Base-by-base conservation (phyloP, 1,140 invertebrate genomes). In the Drosophila orena region DNA sequence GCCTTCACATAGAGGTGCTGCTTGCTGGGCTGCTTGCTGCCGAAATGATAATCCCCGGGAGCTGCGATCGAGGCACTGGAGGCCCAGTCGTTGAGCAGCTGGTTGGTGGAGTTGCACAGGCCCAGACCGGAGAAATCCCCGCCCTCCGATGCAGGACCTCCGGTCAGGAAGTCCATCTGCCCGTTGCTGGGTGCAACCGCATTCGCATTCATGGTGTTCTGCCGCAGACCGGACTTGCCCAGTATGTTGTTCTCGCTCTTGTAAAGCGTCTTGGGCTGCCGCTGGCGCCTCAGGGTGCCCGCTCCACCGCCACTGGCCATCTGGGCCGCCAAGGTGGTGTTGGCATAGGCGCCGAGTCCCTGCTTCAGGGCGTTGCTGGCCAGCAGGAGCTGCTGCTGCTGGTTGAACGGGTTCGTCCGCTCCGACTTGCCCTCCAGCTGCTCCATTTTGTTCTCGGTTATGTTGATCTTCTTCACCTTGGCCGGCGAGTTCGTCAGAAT, bases 371-470 rank as follows among this genome's bases (percentile, higher is more conserved):
- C 91, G 59, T 92, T 90, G 71, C 91, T 92, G 11, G 91, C 91
- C 22, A 90, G 44, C 0, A 92, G 79, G 14, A 92, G 42, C 50
- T 91, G 91, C 44, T 92, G 91, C 68, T 91, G 91, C 20, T 89
- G 86, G 59, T 91, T 91, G 46, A 91, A 91, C 14, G 90, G 90
- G 77, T 91, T 91, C 38, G 68, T 77, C 2, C 90, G 77, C 43
- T 78, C 76, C 55, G 77, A 5, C 42, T 81, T 84, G 24, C 35
- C n/a, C 15, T 65, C 55, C 20, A 92, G 58, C 27, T 91, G 84
- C 40, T 92, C 92, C 81, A 92, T 76, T 79, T 92, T 90, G 58
- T 92, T 92, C 70, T 92, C 92, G 14, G 90, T 92, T 14, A 92
- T 92, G 34, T 92, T 92, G 62, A 92, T 92, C 90, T 85, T 80